Base-by-base conservation (phyloP, 2,113 vertebrate genomes). In the Thalassarche chlororhynchos region DNA sequence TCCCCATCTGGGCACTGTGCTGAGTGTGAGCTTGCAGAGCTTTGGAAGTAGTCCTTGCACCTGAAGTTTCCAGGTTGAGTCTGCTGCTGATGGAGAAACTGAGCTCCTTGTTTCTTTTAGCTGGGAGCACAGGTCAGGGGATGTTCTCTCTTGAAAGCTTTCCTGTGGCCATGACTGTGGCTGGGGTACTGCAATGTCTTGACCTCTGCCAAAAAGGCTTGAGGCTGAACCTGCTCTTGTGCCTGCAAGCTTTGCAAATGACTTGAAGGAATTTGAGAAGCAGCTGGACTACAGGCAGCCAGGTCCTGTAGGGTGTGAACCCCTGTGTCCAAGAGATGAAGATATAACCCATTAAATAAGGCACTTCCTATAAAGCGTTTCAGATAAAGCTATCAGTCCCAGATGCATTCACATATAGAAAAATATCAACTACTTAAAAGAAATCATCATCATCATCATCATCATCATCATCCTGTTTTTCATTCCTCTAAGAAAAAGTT, bases 281-380 rank as follows among this genome's bases (percentile, higher is more conserved):
- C 14, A 32, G 10, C 6, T 91, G 60, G 6, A 23, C 28, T 66
- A 9, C 9, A 17, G 15, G 4, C 9, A 91, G 10, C 1, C 5
- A 24, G 10, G 9, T 81, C 6, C 4, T 54, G 78, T 62, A 9
- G 13, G 13, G 23, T 17, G 10, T 61, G 23, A 76, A n/a, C 5
- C 46, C 0, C 0, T 29, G 2, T 6, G 4, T 32, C 8, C 23
- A 51, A 40, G 29, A 79, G 10, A 23, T 36, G 9, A 82, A 54
- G 8, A 20, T 20, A 57, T 5, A 78, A 44, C 1, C 4, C 2
- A 0, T 26, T 70, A 82, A 89, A 69, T 80, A 32, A 62, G 15
- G 9, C 24, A 32, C 17, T 62, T 91, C 20, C 14, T 55, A 23
- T 38, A 51, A 47, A 3, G 0, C 10, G 34, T n/a, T 62, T 66